phyloP scores from a whole-genome alignment of 2,888 invertebrate genomes.

The Nasonovia ribisnigri region DNA sequence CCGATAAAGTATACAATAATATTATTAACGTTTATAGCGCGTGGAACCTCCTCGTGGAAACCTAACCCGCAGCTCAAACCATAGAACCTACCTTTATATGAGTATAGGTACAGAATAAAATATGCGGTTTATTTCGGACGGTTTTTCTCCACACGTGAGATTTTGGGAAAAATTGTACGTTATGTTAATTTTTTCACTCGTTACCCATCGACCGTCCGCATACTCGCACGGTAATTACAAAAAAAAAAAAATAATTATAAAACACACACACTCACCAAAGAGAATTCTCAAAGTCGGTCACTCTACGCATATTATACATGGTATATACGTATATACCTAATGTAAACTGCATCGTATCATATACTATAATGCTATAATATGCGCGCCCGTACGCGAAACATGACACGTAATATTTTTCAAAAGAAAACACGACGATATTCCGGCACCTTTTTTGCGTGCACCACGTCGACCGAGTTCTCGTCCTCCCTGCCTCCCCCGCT shows the following conservation, averaged over 20 bases:
- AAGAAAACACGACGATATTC: conserved; percentile 12
- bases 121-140: too few relatives aligned
- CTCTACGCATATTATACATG: not conserved
- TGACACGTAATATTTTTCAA: conserved; percentile 4
- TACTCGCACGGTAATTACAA: not conserved
- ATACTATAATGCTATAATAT: not conserved
- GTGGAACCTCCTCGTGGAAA: not conserved
- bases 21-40: not conserved
- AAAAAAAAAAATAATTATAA: not conserved
- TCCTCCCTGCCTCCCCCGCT: not conserved
- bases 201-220: not conserved
- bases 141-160: not conserved
- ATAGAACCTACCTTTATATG: too few relatives aligned
- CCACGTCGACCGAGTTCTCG: not conserved
- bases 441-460: not conserved
- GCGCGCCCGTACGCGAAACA: not conserved
- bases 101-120: not conserved
- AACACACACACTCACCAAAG: not conserved
- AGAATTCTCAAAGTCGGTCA: not conserved
- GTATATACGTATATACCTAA: too few relatives aligned
- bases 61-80: not conserved
- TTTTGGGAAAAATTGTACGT: not conserved
- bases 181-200: not conserved
- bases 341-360: not conserved
- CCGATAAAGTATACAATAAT: not conserved